Base-by-base conservation (phyloP, 2,113 vertebrate species). In the Brachyistius frenatus region DNA sequence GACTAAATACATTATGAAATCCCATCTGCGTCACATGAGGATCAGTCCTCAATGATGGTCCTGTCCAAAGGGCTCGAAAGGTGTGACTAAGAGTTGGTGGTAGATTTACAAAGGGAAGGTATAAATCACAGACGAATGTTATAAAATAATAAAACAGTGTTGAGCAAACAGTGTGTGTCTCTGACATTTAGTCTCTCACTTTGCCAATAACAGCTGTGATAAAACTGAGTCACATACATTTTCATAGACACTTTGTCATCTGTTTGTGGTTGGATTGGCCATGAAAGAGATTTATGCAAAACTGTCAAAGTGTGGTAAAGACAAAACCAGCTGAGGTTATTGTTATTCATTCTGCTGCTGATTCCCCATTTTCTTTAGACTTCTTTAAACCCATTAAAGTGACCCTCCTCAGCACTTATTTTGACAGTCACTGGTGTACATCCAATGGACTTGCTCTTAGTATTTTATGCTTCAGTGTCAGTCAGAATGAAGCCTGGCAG, bases 81-180 rank as follows among this genome's bases (percentile, higher is more conserved):
- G 44, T 11, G n/a, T 56, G 49, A 68, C 46, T 2, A 9, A 2
- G 1, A 47, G 44, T 23, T 9, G 8, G 10, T 71, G 35, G 41
- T 65, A 74, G 37, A 61, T 78, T 70, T 31, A 66, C 64, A 79
- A 76, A 66, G 35, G 72, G 73, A 86, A 84, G 79, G 82, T 74
- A 37, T 41, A 70, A 63, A 8, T 44, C 0, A 0, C 0, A 11
- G 31, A 8, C 30, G 5, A 4, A 2, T 47, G 37, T 50, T 13
- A 16, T 62, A n/a, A 64, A 74, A 68, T 31, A 10, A 10, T 6
- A 7, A 0, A 33, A 14, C 39, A 66, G 49, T 53, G n/a, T 0
- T 66, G 7, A 44, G 23, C 3, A 39, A 65, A 64, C 6, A 41
- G 9, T 31, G 44, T 68, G 52, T 30, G 53, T 61, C 33, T 53